Evolutionary conservation across 2,113 vertebrate genomes (phyloP), one percentile per base, ranked within the genome.

Genomic region (Aptenodytes patagonicus): DNA sequence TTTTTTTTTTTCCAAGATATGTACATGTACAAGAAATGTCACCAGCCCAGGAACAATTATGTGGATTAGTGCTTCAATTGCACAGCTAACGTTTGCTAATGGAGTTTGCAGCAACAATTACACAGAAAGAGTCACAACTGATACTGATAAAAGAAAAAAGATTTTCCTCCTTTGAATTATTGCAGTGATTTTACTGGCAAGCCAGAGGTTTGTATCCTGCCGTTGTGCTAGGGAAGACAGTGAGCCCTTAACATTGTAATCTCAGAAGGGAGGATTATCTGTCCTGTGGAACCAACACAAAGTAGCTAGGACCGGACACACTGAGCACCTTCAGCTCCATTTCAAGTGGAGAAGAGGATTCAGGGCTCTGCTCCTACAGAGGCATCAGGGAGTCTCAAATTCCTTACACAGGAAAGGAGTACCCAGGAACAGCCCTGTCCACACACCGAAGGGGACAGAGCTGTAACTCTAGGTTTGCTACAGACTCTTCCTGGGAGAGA

Each of bases 11-110:
- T n/a, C 88, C 51, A 46, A 73, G 76, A 77, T 68, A 89, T 6
- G 77, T 95, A 76, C 28, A 51, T 42, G 92, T 79, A 92, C 40
- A 22, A 36, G 75, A 85, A 90, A 87, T 71, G 34, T 69, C 83
- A 83, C 20, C 60, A 92, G 58, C 84, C 78, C 77, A 76, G 49
- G 64, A 78, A 90, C 83, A 65, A 62, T 89, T 81, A 69, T 6
- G 46, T 52, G 91, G 85, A 94, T 93, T 79, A 92, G 58, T 40
- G 83, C 9, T 87, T 75, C 91, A 92, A 97, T 54, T 94, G 91
- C 57, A 66, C 2, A 17, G 92, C 61, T 68, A 71, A 69, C 28
- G 4, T 76, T 86, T 81, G 89, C 70, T 88, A 77, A 94, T 2
- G 15, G 64, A 91, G 83, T 65, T 60, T 85, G 61, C 36, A 72